A percentile compares a stretch with the other conserved stretches of the same genome.
phyloP scores from a whole-genome alignment of 2,113 vertebrate genomes.

The Catagonus wagneri region DNA sequence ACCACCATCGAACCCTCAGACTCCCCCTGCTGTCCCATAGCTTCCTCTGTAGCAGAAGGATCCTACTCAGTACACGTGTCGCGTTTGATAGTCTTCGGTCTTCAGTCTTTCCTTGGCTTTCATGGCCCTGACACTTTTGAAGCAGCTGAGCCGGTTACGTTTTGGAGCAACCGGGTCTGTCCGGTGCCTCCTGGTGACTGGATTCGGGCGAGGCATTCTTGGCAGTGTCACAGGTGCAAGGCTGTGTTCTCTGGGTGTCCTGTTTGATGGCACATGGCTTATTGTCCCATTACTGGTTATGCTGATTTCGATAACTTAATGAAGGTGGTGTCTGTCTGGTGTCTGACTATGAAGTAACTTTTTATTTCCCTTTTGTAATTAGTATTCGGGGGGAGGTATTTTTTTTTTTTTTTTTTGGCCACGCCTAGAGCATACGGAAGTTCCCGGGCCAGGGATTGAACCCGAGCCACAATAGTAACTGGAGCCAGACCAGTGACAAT shows the following conservation, averaged over 20 bases:
- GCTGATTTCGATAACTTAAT: neutral
- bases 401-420: neutral
- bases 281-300: neutral
- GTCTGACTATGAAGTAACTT: neutral
- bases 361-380: neutral
- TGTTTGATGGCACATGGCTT: fast-evolving
- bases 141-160: neutral
- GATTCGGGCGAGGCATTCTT: neutral
- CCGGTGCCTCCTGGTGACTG: neutral
- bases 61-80: fast-evolving
- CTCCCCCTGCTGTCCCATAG: neutral
- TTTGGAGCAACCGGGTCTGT: neutral
- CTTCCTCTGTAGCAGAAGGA: fast-evolving
- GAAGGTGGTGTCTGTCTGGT: neutral
- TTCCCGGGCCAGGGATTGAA: too few species aligned
- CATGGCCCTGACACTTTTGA: neutral
- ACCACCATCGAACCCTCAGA: fast-evolving
- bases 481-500: too few species aligned
- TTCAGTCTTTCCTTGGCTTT: neutral
- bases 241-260: neutral
- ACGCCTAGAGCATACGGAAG: too few species aligned
- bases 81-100: neutral
- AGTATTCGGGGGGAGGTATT: neutral
- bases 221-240: neutral
- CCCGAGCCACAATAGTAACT: too few species aligned